These are phyloP conservation scores for Catocala fraxini DNA, from an alignment of 2,888 invertebrate genomes.

Conservation along the genomic window DNA sequence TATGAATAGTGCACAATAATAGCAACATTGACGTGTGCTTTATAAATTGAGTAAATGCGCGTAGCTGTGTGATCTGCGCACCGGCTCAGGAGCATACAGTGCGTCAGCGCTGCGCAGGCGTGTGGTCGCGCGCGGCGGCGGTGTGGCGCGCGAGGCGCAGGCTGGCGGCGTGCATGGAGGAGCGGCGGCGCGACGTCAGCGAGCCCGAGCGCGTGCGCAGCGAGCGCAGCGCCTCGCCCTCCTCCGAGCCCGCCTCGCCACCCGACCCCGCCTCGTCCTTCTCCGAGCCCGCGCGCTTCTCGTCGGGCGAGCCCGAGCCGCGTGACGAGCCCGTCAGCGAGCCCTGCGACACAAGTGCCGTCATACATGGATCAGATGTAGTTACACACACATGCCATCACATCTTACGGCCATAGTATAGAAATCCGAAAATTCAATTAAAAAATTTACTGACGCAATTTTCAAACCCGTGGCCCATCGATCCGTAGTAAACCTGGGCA, in stretches of 20 bases:
- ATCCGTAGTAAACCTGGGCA: too few relatives aligned
- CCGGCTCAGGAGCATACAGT: too few relatives aligned
- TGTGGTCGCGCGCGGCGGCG: slow-evolving; percentile 48
- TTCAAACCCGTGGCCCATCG: too few relatives aligned
- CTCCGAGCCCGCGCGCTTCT: slow-evolving; percentile 25
- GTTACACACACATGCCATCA: too few relatives aligned
- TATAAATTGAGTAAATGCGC: too few relatives aligned
- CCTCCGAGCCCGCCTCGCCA: slow-evolving; percentile 33
- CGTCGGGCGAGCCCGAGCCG: slow-evolving; percentile 17
- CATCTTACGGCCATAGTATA: too few relatives aligned
- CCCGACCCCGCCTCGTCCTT: slow-evolving; percentile 34
- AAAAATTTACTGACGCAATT: too few relatives aligned
- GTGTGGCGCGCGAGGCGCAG: slow-evolving; percentile 72
- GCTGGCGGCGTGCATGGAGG: slow-evolving; percentile 78
- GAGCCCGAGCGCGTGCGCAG: slow-evolving; percentile 23
- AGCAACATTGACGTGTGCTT: too few relatives aligned
- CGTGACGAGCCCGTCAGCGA: slow-evolving; percentile 55
- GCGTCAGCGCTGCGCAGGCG: slow-evolving; percentile 15
- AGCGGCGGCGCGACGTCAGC: slow-evolving; percentile 62
- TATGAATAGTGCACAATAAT: too few relatives aligned
- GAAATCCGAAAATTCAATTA: too few relatives aligned
- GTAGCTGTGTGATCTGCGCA: too few relatives aligned
- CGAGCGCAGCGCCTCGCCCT: slow-evolving; percentile 36
- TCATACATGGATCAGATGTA: too few relatives aligned
- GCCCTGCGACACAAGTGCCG: slow-evolving; percentile 46